These are phyloP conservation scores for Epinephelus fuscoguttatus DNA, from an alignment of 2,113 vertebrate genomes.

Conservation along the genomic window DNA sequence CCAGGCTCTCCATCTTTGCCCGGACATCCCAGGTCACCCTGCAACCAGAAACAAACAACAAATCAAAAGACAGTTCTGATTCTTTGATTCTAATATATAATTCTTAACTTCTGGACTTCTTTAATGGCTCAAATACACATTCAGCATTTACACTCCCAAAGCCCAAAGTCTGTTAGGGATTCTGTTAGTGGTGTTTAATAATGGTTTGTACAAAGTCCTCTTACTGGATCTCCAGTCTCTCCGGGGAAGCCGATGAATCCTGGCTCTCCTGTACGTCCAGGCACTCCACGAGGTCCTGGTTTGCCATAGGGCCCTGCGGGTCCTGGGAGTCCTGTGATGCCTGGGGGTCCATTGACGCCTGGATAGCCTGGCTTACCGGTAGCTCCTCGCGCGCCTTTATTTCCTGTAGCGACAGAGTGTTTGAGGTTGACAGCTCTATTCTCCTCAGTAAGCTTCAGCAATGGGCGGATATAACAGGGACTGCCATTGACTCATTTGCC, in stretches of 20 bases:
- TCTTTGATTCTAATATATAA: neutral
- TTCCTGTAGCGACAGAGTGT: constrained; percentile 62
- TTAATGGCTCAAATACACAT: neutral
- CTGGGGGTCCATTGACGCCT: constrained; percentile 67
- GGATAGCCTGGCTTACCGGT: constrained; percentile 60
- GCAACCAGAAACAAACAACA: neutral
- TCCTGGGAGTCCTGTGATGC: constrained; percentile 65
- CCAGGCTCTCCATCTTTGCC: constrained; percentile 73
- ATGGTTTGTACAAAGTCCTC: neutral
- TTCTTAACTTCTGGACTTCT: neutral
- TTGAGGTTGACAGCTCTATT: too few species aligned
- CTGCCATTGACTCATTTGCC: too few species aligned
- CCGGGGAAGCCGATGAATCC: constrained; percentile 85
- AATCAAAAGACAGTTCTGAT: neutral
- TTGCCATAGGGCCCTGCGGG: constrained; percentile 58
- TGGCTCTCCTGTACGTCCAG: constrained; percentile 73
- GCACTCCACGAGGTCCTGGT: constrained; percentile 72
- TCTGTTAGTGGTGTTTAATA: too few species aligned
- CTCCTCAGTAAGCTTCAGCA: too few species aligned
- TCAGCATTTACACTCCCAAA: too few species aligned
- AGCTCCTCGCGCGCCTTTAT: constrained; percentile 68
- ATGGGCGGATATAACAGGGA: too few species aligned
- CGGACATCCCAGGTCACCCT: constrained; percentile 77
- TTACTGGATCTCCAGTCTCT: constrained; percentile 83
- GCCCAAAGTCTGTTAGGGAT: too few species aligned